Conservation (phyloP, 2,797 vertebrate species). For the Emys orbicularis region DNA sequence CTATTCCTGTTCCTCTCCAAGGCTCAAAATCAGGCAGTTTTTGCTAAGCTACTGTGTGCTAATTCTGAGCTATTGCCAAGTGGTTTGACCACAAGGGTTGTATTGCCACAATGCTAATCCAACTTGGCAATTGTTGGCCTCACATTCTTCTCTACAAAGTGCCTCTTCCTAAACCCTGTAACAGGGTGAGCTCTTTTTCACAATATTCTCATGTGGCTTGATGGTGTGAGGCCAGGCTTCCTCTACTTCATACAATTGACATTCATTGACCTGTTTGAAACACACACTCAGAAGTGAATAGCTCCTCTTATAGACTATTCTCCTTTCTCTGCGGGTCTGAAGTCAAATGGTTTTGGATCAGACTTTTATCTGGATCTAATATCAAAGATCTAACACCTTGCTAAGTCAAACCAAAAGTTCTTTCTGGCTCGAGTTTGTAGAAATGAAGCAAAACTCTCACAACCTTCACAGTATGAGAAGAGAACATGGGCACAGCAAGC, state of each 20-base stretch:
- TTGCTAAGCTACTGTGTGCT: not conserved
- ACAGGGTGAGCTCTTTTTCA: not conserved
- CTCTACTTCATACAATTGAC: not conserved
- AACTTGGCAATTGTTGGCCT: not conserved
- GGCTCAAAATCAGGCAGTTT: not conserved
- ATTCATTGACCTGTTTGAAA: not conserved
- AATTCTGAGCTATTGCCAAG: not conserved
- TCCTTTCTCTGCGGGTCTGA: not conserved
- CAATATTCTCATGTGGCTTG: not conserved
- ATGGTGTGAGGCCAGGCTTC: not conserved
- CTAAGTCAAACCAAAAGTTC: not conserved
- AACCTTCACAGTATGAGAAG: not conserved
- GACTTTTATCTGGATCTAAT: not conserved
- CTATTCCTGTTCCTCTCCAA: not conserved
- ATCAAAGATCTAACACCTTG: not conserved
- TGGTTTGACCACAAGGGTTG: not conserved
- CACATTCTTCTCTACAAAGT: not conserved
- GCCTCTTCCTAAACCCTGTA: not conserved
- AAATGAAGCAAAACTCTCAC: not conserved
- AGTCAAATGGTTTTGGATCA: not conserved
- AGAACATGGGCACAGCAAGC: not conserved
- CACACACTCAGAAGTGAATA: not conserved
- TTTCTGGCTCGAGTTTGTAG: not conserved
- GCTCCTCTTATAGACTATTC: not conserved
- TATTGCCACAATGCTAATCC: not conserved